Evolutionary conservation across 2,797 vertebrate species (phyloP).

Genomic region (Emys orbicularis): DNA sequence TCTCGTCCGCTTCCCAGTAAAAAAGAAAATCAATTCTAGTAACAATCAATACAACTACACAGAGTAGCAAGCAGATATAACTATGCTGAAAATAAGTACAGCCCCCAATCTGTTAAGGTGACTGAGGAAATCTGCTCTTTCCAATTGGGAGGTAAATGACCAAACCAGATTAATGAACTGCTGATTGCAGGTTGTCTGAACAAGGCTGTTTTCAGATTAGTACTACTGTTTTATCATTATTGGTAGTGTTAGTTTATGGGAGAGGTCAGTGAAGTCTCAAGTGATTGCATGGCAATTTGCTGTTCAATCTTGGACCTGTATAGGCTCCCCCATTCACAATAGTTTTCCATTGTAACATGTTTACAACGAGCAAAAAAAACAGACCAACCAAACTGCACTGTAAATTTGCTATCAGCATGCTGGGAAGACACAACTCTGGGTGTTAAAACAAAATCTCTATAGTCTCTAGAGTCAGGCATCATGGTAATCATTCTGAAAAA

Average conservation of each 20-base stretch:
- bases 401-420: constrained; percentile 47
- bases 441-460: background rate
- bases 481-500: constrained; percentile 1
- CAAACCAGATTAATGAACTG: background rate
- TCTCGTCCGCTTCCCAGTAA: background rate
- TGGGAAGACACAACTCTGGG: constrained; percentile 25
- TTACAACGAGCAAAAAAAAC: constrained; percentile 25
- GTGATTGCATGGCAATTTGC: constrained; percentile 54
- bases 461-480: constrained; percentile 4
- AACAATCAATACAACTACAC: background rate
- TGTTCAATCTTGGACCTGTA: background rate
- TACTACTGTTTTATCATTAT: background rate
- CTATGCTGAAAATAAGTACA: background rate
- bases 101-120: background rate
- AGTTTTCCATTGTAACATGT: background rate
- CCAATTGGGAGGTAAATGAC: background rate
- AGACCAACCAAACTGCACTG: background rate
- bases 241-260: constrained; percentile 10
- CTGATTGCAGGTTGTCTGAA: background rate
- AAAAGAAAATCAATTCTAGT: background rate
- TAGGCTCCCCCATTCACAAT: background rate
- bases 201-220: constrained; percentile 23
- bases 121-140: background rate
- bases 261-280: constrained; percentile 50
- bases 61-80: constrained; percentile 8